Percentiles rank a stretch among this genome's conserved stretches.
Conservation (phyloP, 2,113 vertebrate genomes). For the Xiphophorus hellerii region DNA sequence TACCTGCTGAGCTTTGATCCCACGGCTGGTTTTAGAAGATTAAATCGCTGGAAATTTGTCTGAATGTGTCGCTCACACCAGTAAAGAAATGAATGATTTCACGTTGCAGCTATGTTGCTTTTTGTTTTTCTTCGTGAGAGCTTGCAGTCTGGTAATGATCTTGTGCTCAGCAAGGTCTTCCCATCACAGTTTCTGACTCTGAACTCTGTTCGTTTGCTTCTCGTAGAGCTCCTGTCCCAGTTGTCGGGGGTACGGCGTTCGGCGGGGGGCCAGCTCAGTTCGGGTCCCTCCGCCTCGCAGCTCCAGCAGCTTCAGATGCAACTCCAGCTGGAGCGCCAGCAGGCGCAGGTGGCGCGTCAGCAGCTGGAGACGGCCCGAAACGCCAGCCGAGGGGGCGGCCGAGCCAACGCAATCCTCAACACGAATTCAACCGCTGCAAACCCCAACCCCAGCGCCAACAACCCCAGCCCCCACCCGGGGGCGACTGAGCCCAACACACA, state of each 20-base stretch:
- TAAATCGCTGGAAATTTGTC: neutral
- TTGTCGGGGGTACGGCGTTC: slow-evolving; percentile 97
- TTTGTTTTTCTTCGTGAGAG: neutral
- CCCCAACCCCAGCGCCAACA: slow-evolving; percentile 84
- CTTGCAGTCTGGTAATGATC: neutral
- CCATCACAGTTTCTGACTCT: neutral
- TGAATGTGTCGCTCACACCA: neutral
- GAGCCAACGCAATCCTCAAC: slow-evolving; percentile 90
- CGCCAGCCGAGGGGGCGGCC: slow-evolving; percentile 87
- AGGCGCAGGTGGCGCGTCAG: slow-evolving; percentile 95
- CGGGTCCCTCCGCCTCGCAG: slow-evolving; percentile 96
- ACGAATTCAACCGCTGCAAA: slow-evolving; percentile 84
- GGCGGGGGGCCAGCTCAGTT: slow-evolving; percentile 96
- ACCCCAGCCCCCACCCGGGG: slow-evolving; percentile 77
- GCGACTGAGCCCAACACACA: slow-evolving; percentile 60
- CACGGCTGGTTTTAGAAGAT: neutral
- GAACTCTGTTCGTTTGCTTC: neutral
- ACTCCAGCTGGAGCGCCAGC: slow-evolving; percentile 95
- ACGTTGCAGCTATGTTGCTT: neutral
- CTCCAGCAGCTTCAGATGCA: slow-evolving; percentile 99
- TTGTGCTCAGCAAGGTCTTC: neutral
- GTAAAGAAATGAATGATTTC: neutral
- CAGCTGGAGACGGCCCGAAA: slow-evolving; percentile 96
- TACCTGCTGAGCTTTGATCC: slow-evolving; percentile 27
- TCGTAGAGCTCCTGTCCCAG: slow-evolving; percentile 95